Evolutionary conservation across 2,113 vertebrate genomes (phyloP), one percentile per base, ranked within the genome.

Genomic region (Cheilinus undulatus): DNA sequence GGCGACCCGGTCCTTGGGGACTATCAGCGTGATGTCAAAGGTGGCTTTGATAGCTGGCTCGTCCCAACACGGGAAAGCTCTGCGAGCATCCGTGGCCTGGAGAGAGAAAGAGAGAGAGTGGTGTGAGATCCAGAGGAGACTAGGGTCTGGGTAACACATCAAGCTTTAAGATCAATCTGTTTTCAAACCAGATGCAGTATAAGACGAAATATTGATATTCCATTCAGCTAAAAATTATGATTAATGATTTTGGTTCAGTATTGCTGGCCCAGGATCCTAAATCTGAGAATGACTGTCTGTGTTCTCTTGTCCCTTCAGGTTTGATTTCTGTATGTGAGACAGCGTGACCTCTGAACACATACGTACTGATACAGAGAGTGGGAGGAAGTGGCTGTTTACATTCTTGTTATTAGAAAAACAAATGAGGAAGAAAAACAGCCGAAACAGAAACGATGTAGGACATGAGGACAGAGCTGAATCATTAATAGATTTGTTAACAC

Each of bases 61-160:
- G 28, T 99, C 98, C 98, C 98, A 99, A 90, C 97, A 99, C 76
- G 98, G 98, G 89, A 99, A 99, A 84, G 97, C 97, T 91, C 98
- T 93, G 70, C 98, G 97, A 78, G 97, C 97, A 78, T 99, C 97
- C 77, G 98, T 99, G 62, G 98, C 97, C 98, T 99, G 89, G 27
- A 69, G 66, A 27, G n/a, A 40, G 7, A 23, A 9, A 32, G 30
- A 32, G 30, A 11, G 27, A 24, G 9, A 19, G 12, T 15, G 15
- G 68, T 45, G 17, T 51, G 67, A 1, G 10, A 22, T 27, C 7
- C 26, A 56, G 45, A 45, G 3, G 12, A 51, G 23, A n/a, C n/a
- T n/a, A n/a, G n/a, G n/a, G n/a, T n/a, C n/a, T n/a, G n/a, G n/a
- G n/a, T n/a, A n/a, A n/a, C n/a, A n/a, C n/a, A n/a, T n/a, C n/a